Evolutionary conservation across 2,113 vertebrate genomes (phyloP), one percentile per base, ranked within the genome.

Genomic region (Lanius ludovicianus): DNA sequence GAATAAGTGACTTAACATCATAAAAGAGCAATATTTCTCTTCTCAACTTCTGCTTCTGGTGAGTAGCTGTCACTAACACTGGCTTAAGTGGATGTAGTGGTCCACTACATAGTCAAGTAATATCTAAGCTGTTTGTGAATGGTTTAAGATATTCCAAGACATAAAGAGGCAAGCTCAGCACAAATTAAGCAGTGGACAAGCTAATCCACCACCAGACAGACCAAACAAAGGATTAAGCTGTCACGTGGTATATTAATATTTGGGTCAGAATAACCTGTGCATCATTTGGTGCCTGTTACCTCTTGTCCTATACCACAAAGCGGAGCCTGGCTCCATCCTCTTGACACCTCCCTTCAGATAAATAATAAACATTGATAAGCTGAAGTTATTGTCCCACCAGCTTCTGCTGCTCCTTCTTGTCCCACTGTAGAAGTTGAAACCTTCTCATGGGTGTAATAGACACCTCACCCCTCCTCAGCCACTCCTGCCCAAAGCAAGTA

Each of bases 401-500:
- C 25, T 70, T 63, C 56, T 85, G 8, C 33, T 82, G 7, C 10
- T 86, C 17, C 39, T 37, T 44, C 30, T 50, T 79, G 30, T 35
- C 33, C 33, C 27, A 39, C 4, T 2, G 1, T 1, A 39, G 49
- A 73, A 71, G 12, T 3, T 46, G 1, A 23, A 63, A 3, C 9
- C 18, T 41, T 33, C 30, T 84, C 15, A 7, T 3, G 33, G 33
- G 11, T 76, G 11, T 68, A 27, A 68, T 30, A 16, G 67, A 52
- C 15, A 49, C 7, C 7, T 91, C 35, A 18, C 9, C 10, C 24
- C 14, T 44, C 46, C 75, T 55, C 70, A 71, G 47, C 19, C 33
- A 50, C 5, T 30, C 15, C 28, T 53, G 35, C 10, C 16, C 31
- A 49, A 75, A 67, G 16, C 5, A 67, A 41, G 25, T 11, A 46